These are phyloP conservation scores for Sceliomorpha sp. DNA, from an alignment of 2,888 invertebrate genomes.

Conservation along the genomic window DNA sequence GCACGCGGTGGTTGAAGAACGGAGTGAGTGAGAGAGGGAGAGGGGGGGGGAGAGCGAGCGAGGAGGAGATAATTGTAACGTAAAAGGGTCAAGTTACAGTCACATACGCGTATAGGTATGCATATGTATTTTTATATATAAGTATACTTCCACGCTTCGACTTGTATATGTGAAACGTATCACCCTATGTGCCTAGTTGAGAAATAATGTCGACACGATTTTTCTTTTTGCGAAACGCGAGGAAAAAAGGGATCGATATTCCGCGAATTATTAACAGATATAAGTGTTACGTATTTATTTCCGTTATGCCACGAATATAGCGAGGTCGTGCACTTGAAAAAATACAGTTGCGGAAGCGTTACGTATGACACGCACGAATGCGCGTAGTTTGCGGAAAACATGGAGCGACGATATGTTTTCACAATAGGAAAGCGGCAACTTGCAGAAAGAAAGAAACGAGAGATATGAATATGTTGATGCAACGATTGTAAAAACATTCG, in stretches of 20 bases:
- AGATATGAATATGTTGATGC: too few relatives aligned
- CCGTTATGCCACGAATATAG: constrained; percentile 14
- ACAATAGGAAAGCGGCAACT: constrained; percentile 11
- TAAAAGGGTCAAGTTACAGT: constrained; percentile 23
- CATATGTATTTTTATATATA: too few relatives aligned
- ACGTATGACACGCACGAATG: constrained; percentile 13
- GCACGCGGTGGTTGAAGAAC: constrained; percentile 17
- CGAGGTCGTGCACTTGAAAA: constrained; percentile 24
- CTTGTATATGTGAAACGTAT: too few relatives aligned
- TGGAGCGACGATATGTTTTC: constrained; percentile 14
- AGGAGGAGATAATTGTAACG: constrained; percentile 14
- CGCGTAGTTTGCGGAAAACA: constrained; percentile 13
- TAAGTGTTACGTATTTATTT: too few relatives aligned
- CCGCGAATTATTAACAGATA: too few relatives aligned
- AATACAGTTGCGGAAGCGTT: too few relatives aligned
- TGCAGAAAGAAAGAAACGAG: constrained; percentile 18
- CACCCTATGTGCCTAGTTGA: too few relatives aligned
- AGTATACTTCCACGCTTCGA: too few relatives aligned
- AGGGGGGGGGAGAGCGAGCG: constrained; percentile 14
- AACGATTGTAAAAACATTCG: too few relatives aligned
- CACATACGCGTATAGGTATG: not conserved
- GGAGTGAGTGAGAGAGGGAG: constrained; percentile 12
- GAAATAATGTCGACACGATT: too few relatives aligned
- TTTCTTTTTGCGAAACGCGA: too few relatives aligned
- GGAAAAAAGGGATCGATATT: too few relatives aligned